Base-by-base conservation (phyloP, 2,888 invertebrate species). In the Hyposoter dolosus region DNA sequence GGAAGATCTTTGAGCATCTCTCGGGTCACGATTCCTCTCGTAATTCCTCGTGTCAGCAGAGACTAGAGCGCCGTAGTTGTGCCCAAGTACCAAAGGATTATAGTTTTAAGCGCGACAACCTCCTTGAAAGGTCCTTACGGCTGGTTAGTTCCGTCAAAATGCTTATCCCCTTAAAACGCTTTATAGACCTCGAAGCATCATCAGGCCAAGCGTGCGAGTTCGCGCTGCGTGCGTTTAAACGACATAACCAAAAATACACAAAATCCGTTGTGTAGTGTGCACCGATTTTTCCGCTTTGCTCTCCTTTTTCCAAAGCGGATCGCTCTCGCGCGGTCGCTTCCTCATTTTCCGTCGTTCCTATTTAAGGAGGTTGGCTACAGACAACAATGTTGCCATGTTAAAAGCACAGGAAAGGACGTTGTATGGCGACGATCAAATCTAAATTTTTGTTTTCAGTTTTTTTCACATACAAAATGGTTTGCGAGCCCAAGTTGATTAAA, bases 101-200 rank as follows among this genome's bases (percentile, higher is more conserved):
- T 35, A 77, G 89, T 89, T 88, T 89, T 87, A 88, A 90, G 88
- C 75, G 82, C 77, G 78, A 89, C 88, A 32, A 60, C 88, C 77
- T 82, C 28, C 63, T 89, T 88, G 82, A 84, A 87, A 89, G 89
- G 87, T 91, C 75, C 75, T 92, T 85, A 89, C 89, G 90, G 89
- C 88, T 91, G 91, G 91, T 92, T 91, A 92, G 89, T 84, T 91
- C 89, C 90, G 92, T 89, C 92, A 92, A 82, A 82, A 91, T 88
- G 90, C 85, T 90, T 88, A 92, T 91, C 91, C 92, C 88, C 28
- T 28, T 28, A 28, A 28, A 28, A 28, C 10, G 40, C 88, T 90
- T 91, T 92, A 90, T 45, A 28, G 15, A 86, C 83, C 76, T 63
- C 80, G 83, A 87, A 87, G 74, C 69, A 35, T 63, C 43, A 80